Evolutionary conservation across 2,797 vertebrate genomes (phyloP).

Genomic region (Masticophis lateralis): DNA sequence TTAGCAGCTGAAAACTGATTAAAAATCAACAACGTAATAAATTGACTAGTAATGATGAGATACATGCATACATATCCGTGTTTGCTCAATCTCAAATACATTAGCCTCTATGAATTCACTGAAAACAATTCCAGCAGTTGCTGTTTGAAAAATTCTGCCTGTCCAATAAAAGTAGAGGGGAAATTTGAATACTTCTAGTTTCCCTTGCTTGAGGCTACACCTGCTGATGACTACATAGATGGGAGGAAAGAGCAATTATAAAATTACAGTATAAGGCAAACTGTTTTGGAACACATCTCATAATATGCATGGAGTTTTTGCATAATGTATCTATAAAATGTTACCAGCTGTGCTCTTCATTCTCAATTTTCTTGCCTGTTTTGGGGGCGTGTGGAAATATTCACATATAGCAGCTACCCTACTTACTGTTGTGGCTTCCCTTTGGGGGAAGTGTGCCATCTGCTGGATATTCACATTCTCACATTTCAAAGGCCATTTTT

Average conservation of each 20-base stretch:
- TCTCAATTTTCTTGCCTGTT: neutral
- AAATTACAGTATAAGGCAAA: neutral
- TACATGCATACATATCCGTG: neutral
- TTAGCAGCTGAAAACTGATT: neutral
- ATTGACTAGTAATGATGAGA: neutral
- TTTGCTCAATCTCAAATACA: neutral
- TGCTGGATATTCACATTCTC: neutral
- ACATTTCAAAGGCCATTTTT: neutral
- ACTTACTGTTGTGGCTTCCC: neutral
- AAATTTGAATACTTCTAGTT: neutral
- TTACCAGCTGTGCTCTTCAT: neutral
- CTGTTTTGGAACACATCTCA: neutral
- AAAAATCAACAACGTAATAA: neutral
- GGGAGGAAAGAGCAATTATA: neutral
- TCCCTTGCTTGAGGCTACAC: neutral
- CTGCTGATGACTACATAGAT: neutral
- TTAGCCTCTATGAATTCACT: neutral
- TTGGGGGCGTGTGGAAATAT: neutral
- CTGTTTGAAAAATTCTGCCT: neutral
- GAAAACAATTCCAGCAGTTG: neutral
- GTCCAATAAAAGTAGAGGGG: neutral
- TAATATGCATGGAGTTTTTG: neutral
- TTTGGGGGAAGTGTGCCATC: neutral
- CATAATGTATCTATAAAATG: neutral
- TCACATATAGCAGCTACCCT: neutral